Evolutionary conservation across 2,888 invertebrate genomes (phyloP).

Genomic region (Notocelia uddmanniana): DNA sequence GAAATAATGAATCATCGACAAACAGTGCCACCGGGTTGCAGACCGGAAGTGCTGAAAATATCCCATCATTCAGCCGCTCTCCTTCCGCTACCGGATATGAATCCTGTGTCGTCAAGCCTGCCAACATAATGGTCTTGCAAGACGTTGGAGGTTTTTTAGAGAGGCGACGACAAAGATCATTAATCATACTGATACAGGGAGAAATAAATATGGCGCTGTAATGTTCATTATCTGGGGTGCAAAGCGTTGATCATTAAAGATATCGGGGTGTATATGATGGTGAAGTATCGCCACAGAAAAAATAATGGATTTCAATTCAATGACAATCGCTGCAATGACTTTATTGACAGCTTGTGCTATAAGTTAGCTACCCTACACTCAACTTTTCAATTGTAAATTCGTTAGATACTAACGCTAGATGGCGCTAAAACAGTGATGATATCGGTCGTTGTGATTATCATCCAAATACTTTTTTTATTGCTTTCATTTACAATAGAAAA

Average conservation of each 20-base stretch:
- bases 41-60: slow-evolving; percentile 60
- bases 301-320: too few relatives aligned
- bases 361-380: too few relatives aligned
- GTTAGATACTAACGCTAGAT: too few relatives aligned
- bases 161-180: slow-evolving; percentile 36
- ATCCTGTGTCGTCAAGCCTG: slow-evolving; percentile 65
- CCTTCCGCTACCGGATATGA: slow-evolving; percentile 65
- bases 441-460: too few relatives aligned
- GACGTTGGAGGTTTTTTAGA: slow-evolving; percentile 45
- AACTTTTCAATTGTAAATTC: too few relatives aligned
- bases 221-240: slow-evolving; percentile 18
- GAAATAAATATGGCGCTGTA: slow-evolving; percentile 24
- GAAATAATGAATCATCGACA: slow-evolving; percentile 66
- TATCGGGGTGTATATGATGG: not conserved
- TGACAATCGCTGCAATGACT: too few relatives aligned
- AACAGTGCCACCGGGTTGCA: slow-evolving; percentile 52
- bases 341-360: too few relatives aligned
- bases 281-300: not conserved
- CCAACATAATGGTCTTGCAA: slow-evolving; percentile 52
- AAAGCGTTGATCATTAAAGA: not conserved
- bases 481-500: too few relatives aligned
- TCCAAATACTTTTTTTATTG: too few relatives aligned
- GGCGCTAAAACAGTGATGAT: too few relatives aligned
- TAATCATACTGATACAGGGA: slow-evolving; percentile 40
- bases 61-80: slow-evolving; percentile 64